A percentile compares a stretch with the other conserved stretches of the same genome.
Evolutionary conservation across 1,140 invertebrate species (phyloP).

Genomic region (Macrobrachium nipponense): DNA sequence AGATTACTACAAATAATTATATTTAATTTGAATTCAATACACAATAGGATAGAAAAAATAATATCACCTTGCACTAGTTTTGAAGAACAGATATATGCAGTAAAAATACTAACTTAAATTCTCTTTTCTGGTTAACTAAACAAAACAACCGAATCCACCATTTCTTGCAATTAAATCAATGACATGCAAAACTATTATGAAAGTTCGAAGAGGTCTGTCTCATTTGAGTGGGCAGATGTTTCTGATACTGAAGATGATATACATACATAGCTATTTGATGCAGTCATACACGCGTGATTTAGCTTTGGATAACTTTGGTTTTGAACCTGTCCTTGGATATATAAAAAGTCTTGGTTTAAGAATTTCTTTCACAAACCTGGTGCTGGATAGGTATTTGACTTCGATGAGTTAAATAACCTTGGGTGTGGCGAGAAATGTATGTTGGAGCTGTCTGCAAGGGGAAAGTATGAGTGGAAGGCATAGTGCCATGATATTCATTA

Average conservation of each 20-base stretch:
- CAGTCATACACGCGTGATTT: neutral
- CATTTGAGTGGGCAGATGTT: neutral
- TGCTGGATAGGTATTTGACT: too few relatives aligned
- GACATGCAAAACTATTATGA: neutral
- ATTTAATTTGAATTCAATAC: too few relatives aligned
- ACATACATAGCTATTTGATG: neutral
- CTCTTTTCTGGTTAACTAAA: too few relatives aligned
- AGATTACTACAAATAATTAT: too few relatives aligned
- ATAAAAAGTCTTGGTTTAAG: neutral
- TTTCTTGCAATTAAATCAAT: neutral
- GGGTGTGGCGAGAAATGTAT: neutral
- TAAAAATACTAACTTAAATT: too few relatives aligned
- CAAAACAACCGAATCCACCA: too few relatives aligned
- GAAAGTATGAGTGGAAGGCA: slow-evolving; percentile 6
- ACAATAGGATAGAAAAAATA: too few relatives aligned
- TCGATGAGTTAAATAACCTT: neutral
- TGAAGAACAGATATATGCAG: too few relatives aligned
- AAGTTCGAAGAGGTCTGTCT: neutral
- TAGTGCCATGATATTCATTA: neutral
- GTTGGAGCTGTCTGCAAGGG: neutral
- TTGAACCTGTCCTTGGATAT: neutral
- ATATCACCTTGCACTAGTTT: too few relatives aligned
- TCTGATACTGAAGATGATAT: slow-evolving; percentile 7
- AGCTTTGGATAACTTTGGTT: slow-evolving; percentile 17
- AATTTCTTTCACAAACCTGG: neutral